Conservation (phyloP, 2,797 vertebrate species). For the Clarias pachynema region DNA sequence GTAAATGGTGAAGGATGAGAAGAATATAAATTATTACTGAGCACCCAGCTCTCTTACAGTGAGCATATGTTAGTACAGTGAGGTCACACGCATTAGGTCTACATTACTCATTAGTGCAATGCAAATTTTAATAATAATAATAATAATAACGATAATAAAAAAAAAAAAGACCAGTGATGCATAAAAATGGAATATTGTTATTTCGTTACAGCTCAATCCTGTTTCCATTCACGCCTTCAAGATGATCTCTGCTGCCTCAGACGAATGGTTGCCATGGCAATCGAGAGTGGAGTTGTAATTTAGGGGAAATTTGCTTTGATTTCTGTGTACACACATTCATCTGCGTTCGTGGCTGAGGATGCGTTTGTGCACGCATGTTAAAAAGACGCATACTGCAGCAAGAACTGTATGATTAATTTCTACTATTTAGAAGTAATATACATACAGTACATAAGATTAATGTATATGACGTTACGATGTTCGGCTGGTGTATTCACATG, state of each 20-base stretch:
- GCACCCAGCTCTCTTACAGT: not conserved
- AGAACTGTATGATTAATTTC: not conserved
- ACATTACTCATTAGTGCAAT: constrained; percentile 5
- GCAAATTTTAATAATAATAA: not conserved
- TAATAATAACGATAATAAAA: too few species aligned
- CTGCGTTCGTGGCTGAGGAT: not conserved
- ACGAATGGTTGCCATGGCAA: constrained; percentile 49
- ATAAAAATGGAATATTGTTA: not conserved
- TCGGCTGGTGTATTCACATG: not conserved
- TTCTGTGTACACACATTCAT: constrained; percentile 15
- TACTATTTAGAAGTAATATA: not conserved
- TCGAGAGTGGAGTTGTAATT: constrained; percentile 34
- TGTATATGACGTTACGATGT: not conserved
- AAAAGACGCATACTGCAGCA: not conserved
- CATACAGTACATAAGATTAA: not conserved
- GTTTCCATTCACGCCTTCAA: constrained; percentile 21
- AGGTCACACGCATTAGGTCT: not conserved
- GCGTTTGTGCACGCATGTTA: not conserved
- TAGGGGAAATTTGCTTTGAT: constrained; percentile 20
- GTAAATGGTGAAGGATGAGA: not conserved
- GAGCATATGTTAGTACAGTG: not conserved
- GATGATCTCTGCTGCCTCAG: constrained; percentile 38
- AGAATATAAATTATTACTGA: not conserved
- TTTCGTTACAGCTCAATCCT: not conserved
- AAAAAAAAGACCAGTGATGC: not conserved